Percentiles rank a stretch among this genome's conserved stretches.
These are phyloP conservation scores for Antheraea pernyi DNA, from an alignment of 1,140 invertebrate genomes.

Conservation along the genomic window DNA sequence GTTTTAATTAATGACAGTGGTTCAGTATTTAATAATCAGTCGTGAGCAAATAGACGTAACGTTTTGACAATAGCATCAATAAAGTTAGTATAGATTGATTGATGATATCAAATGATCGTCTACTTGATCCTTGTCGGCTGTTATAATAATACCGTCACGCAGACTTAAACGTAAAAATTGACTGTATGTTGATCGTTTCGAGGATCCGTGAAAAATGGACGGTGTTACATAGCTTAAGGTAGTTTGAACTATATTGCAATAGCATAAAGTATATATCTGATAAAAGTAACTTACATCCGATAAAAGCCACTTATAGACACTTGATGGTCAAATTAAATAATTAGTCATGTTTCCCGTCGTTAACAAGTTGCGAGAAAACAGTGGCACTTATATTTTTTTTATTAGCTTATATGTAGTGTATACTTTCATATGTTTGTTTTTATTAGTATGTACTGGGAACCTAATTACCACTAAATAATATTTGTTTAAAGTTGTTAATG, in stretches of 20 bases:
- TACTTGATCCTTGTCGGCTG: background rate
- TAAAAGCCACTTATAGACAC: background rate
- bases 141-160: background rate
- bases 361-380: background rate
- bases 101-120: background rate
- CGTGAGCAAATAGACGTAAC: no score
- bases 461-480: no score
- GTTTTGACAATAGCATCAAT: no score
- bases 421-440: background rate
- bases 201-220: no score
- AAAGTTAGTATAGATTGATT: background rate
- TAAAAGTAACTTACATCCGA: background rate
- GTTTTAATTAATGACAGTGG: no score
- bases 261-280: no score
- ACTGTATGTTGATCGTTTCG: no score
- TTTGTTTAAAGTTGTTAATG: no score
- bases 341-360: background rate
- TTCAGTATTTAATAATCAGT: no score
- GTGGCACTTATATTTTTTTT: background rate
- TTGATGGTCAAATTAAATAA: background rate
- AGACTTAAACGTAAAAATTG: no score
- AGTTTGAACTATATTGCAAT: no score
- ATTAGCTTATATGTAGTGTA: background rate
- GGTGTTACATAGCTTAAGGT: no score
- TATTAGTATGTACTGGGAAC: background rate